These are phyloP conservation scores for Rhopilema esculentum DNA, from an alignment of 30 jellyfish, hydroid and myxozoan genomes.

Conservation along the genomic window DNA sequence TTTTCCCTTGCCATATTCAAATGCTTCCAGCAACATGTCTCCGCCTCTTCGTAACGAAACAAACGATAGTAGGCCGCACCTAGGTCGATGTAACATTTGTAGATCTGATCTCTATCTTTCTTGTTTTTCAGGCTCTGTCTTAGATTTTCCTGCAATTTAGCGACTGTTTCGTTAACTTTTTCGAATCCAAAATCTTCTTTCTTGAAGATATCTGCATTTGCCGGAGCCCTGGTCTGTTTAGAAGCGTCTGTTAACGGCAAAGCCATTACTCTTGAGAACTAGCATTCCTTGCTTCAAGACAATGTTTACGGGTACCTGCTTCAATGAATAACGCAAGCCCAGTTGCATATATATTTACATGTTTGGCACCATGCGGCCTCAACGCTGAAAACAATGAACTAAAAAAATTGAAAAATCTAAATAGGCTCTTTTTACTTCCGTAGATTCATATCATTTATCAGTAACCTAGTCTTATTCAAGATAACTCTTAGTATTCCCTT, in stretches of 20 bases:
- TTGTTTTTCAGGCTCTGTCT: conserved; percentile 63
- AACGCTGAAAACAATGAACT: too few relatives aligned
- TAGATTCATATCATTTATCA: too few relatives aligned
- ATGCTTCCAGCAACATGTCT: conserved; percentile 81
- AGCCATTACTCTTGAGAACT: not conserved
- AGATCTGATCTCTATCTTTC: conserved; percentile 62
- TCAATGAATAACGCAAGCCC: not conserved
- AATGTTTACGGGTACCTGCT: not conserved
- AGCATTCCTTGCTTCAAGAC: not conserved
- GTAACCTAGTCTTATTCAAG: too few relatives aligned
- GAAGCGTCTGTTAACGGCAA: conserved; percentile 18
- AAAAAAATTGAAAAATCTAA: too few relatives aligned
- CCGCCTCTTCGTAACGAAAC: conserved; percentile 93
- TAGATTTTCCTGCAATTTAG: conserved; percentile 75
- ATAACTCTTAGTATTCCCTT: too few relatives aligned
- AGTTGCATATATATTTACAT: not conserved
- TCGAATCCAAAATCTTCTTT: conserved; percentile 82
- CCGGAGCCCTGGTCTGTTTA: conserved; percentile 62
- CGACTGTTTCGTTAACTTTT: conserved; percentile 42
- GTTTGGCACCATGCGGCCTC: not conserved
- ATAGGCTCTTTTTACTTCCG: too few relatives aligned
- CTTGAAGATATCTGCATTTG: conserved; percentile 79
- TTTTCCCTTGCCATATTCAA: conserved; percentile 80
- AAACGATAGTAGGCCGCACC: conserved; percentile 91
- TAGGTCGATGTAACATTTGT: conserved; percentile 52